Evolutionary conservation across 53 echinoderm and acorn worm genomes (phyloP).

Genomic region (Stichopus horrens): DNA sequence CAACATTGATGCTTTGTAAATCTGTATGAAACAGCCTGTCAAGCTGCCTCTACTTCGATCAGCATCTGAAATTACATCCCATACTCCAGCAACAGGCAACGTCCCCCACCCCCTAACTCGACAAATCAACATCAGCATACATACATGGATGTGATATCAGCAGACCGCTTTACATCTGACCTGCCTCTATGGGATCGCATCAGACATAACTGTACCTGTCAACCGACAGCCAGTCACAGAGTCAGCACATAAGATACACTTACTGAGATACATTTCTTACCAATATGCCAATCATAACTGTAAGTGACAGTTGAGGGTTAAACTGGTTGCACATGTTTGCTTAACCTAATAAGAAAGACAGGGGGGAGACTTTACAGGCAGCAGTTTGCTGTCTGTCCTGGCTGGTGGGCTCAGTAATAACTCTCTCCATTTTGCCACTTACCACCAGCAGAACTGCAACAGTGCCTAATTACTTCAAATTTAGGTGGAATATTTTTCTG

Average conservation of each 20-base stretch:
- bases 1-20: too few species aligned
- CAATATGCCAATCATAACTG: conserved; percentile 43
- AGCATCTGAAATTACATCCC: too few species aligned
- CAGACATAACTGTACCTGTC: background rate
- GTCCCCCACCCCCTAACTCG: too few species aligned
- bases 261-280: conserved; percentile 39
- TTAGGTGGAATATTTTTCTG: background rate
- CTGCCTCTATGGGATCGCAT: background rate
- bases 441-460: background rate
- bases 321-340: conserved; percentile 43
- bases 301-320: conserved; percentile 42
- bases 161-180: too few species aligned
- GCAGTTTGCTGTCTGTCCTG: background rate
- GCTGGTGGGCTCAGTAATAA: background rate
- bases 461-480: background rate
- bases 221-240: background rate
- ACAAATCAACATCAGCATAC: too few species aligned
- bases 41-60: too few species aligned
- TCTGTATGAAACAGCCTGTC: too few species aligned
- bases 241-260: conserved; percentile 15
- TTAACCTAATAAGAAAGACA: conserved; percentile 41
- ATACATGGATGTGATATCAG: too few species aligned
- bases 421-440: background rate
- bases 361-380: background rate
- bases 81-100: too few species aligned